These are phyloP conservation scores for Seriola rivoliana DNA, from an alignment of 2,113 vertebrate genomes.

Conservation along the genomic window DNA sequence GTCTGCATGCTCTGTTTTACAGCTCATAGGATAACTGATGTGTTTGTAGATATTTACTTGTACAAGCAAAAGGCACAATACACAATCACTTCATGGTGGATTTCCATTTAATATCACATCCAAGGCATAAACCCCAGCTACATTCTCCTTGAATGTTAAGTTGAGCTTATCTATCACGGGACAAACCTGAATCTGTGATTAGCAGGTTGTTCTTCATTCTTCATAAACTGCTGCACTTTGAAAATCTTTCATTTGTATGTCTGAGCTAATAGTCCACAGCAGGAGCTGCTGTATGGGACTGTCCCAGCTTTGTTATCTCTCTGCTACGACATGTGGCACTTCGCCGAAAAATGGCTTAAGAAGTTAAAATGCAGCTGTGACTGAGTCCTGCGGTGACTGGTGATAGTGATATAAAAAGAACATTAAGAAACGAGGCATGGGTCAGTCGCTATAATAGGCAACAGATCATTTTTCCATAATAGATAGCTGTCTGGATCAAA, in stretches of 20 bases:
- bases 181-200: neutral
- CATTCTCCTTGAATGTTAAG: no score
- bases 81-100: neutral
- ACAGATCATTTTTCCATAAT: no score
- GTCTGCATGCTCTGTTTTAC: neutral
- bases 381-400: neutral
- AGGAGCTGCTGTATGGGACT: no score
- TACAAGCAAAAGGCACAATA: neutral
- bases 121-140: neutral
- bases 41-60: neutral
- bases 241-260: neutral
- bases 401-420: neutral
- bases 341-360: neutral
- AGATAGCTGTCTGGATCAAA: neutral
- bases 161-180: neutral
- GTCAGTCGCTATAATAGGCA: no score
- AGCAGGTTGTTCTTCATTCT: no score
- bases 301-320: neutral
- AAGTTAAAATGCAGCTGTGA: constrained; percentile 9
- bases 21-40: neutral
- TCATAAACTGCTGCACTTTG: no score
- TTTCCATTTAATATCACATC: no score
- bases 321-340: neutral
- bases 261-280: no score
- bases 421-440: neutral